Base-by-base conservation (phyloP, 1,140 invertebrate genomes). In the Chironomus striatipennis region DNA sequence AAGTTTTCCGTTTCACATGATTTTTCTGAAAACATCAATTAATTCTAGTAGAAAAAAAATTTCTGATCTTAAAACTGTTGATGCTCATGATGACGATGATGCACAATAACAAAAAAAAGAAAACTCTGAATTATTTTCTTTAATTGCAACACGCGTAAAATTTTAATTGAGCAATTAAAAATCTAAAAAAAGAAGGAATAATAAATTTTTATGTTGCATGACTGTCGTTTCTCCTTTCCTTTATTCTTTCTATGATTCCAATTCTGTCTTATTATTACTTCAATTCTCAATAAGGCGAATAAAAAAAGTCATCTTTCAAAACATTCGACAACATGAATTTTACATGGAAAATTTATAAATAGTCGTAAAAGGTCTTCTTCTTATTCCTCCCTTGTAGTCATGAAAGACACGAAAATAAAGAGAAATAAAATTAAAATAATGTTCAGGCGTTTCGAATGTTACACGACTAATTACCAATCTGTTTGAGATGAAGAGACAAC, bases 111-210 rank as follows among this genome's bases (percentile, higher is more conserved):
- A n/a, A n/a, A 70, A 18, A 70, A 70, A 70, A 20, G n/a, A n/a
- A 57, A 57, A 57, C 65, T 17, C 18, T 20, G 17, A 21, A 20
- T 18, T 20, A 70, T 20, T 70, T 70, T 18, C n/a, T 70, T 70
- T 70, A 70, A 70, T 70, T 70, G 65, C 65, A 70, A 70, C 65
- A 21, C 65, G 65, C 65, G 20, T 70, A 70, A 70, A 70, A 70
- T 70, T 70, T 70, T 70, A 70, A 70, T 70, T 70, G 20, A 15
- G n/a, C 65, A 70, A 18, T 70, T 70, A 18, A 18, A 70, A 8
- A 17, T 70, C 65, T 70, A 70, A 70, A 70, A 70, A 8, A 20
- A 21, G 17, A 70, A 70, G 47, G 47, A 57, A n/a, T 12, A 57
- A n/a, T 12, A 57, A 57, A 10, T 57, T 57, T 57, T 57, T 12